These are phyloP conservation scores for Hyperoplus lanceolatus DNA, from an alignment of 2,797 vertebrate species.

Conservation along the genomic window DNA sequence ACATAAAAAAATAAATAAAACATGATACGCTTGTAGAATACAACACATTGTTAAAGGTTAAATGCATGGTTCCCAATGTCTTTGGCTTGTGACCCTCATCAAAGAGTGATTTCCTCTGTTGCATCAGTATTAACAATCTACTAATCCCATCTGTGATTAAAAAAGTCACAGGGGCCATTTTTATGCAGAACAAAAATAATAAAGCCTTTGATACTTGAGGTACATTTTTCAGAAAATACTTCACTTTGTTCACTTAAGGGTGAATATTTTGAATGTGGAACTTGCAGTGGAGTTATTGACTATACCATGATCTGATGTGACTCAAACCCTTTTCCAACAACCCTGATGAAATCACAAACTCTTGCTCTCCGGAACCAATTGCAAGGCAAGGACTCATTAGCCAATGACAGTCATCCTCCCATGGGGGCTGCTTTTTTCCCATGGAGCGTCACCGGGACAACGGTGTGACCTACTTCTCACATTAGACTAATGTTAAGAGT, in stretches of 20 bases:
- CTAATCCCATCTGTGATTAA: no score
- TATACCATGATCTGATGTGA: slow-evolving; percentile 5
- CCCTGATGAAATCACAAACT: slow-evolving; percentile 57
- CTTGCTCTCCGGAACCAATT: slow-evolving; percentile 67
- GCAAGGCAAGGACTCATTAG: slow-evolving; percentile 66
- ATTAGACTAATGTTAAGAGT: slow-evolving; percentile 20
- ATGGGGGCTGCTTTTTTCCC: slow-evolving; percentile 44
- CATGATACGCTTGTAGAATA: background rate
- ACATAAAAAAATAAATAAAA: background rate
- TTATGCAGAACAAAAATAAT: no score
- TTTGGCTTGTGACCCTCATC: background rate
- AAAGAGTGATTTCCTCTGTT: background rate
- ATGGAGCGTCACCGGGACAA: slow-evolving; percentile 23
- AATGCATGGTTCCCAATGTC: background rate
- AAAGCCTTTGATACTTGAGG: no score
- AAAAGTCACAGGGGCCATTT: no score
- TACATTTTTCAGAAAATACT: background rate
- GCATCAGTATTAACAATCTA: no score
- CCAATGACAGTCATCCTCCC: slow-evolving; percentile 59
- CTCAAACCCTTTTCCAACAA: slow-evolving; percentile 25
- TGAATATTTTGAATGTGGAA: background rate
- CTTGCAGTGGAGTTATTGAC: slow-evolving; percentile 2
- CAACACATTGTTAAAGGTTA: background rate
- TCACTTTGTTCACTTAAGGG: background rate
- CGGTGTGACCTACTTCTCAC: slow-evolving; percentile 31